A percentile compares a stretch with the other conserved stretches of the same genome.
phyloP scores from a whole-genome alignment of 2,113 vertebrate species.

The Seriola rivoliana region DNA sequence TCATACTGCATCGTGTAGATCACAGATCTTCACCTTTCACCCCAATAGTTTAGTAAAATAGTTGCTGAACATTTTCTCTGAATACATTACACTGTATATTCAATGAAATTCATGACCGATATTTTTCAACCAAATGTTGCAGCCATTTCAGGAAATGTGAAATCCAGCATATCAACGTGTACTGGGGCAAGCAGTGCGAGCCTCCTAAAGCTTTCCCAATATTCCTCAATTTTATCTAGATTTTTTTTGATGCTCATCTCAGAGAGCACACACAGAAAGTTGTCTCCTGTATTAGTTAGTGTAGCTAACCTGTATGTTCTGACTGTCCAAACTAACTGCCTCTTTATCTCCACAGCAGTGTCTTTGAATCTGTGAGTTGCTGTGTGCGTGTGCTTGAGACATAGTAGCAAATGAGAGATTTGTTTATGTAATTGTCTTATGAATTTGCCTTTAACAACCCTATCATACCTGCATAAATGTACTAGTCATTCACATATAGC shows the following conservation, averaged over 20 bases:
- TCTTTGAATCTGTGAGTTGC: background rate
- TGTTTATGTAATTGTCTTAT: background rate
- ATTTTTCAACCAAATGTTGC: too few relatives aligned
- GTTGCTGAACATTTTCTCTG: background rate
- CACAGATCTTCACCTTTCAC: background rate
- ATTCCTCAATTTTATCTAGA: background rate
- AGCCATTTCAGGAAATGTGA: too few relatives aligned
- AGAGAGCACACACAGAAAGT: background rate
- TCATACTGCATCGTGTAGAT: background rate
- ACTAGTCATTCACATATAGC: background rate
- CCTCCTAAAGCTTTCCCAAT: too few relatives aligned
- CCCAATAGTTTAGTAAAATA: background rate
- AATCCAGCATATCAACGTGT: too few relatives aligned
- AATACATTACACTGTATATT: background rate
- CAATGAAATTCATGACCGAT: too few relatives aligned
- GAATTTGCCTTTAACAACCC: background rate
- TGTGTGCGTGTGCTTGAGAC: background rate
- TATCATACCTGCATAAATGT: background rate
- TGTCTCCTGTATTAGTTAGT: background rate
- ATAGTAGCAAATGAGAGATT: background rate
- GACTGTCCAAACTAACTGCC: background rate
- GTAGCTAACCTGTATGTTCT: background rate
- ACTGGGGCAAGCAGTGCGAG: background rate
- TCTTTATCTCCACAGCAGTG: background rate
- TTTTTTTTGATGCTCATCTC: background rate